Base-by-base conservation (phyloP, 1,140 invertebrate genomes). In the Eriocheir sinensis region DNA sequence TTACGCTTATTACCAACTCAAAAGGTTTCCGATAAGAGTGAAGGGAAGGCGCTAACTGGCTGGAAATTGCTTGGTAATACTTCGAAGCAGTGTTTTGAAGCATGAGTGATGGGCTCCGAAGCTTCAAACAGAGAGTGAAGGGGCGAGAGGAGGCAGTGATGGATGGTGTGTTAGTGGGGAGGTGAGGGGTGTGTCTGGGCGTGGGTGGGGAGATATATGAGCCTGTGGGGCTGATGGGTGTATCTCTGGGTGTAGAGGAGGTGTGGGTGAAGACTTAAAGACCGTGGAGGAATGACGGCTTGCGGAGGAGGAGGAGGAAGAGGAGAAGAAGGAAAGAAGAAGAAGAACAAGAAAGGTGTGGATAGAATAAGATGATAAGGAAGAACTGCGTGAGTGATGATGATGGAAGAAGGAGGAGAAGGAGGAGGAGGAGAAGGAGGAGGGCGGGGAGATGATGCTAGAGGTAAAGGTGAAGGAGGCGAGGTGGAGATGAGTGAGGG, bases 161-260 rank as follows among this genome's bases (percentile, higher is more conserved):
- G 60, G 21, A 72, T 72, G 27, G 60, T 21, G 60, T 72, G 60
- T 72, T 72, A 72, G 60, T n/a, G 60, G 60, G 60, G 60, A n/a
- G n/a, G 60, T 72, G 60, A n/a, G 17, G 60, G 60, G 60, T 72
- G 60, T 72, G 60, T 72, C 60, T 1, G 8, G 60, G 60, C 8
- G 60, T 72, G 60, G 60, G 60, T n/a, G 60, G 60, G 60, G 60
- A n/a, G 60, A 72, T 72, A 72, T 72, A 72, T 72, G 60, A 72
- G 60, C 60, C 60, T n/a, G 60, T 21, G 60, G 60, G 60, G 60
- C 21, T 72, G 60, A 72, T 72, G 60, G 60, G 60, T 72, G 60
- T 72, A n/a, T 72, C 60, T 72, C 21, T n/a, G 60, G 60, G 60
- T 72, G 60, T 72, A 72, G 21, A 9, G 48, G 27, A 72, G 60